A percentile compares a stretch with the other conserved stretches of the same genome.
Evolutionary conservation across 1,140 invertebrate species (phyloP).

Genomic region (Pseudomyrmex flavicornis): DNA sequence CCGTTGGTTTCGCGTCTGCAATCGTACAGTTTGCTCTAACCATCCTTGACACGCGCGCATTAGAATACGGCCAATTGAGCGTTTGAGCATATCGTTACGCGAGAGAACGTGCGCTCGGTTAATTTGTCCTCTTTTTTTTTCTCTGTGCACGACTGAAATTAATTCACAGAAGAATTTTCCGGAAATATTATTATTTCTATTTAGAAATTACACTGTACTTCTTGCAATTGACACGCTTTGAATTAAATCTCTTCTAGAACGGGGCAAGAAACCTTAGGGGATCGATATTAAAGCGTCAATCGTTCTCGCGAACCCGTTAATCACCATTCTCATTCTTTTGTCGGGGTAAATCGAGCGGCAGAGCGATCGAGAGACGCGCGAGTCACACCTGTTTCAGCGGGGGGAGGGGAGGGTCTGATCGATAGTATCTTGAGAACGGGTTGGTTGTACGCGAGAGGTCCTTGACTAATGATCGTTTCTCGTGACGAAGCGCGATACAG

Average conservation of each 20-base stretch:
- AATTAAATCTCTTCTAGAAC: neutral
- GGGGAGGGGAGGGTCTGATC: slow-evolving; percentile 33
- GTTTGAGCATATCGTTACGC: neutral
- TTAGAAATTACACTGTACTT: too few relatives aligned
- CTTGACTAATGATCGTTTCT: slow-evolving; percentile 76
- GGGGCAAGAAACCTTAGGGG: neutral
- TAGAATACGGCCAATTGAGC: neutral
- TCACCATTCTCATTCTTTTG: slow-evolving; percentile 18
- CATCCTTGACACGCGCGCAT: neutral
- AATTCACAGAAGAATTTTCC: too few relatives aligned
- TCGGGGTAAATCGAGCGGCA: slow-evolving; percentile 13
- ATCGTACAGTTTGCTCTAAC: neutral
- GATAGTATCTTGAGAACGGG: slow-evolving; percentile 62
- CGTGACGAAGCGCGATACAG: slow-evolving; percentile 70
- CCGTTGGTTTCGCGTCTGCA: slow-evolving; percentile 23
- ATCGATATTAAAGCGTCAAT: slow-evolving; percentile 30
- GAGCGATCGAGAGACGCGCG: slow-evolving; percentile 30
- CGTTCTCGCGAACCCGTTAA: slow-evolving; percentile 29
- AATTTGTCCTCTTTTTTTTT: too few relatives aligned
- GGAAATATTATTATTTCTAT: too few relatives aligned
- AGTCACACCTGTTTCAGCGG: slow-evolving; percentile 66
- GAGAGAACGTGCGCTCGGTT: too few relatives aligned
- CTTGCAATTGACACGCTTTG: neutral
- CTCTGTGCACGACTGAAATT: too few relatives aligned
- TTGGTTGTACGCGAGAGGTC: slow-evolving; percentile 60